Base-by-base conservation (phyloP, 2,113 vertebrate genomes). In the Vicugna pacos region DNA sequence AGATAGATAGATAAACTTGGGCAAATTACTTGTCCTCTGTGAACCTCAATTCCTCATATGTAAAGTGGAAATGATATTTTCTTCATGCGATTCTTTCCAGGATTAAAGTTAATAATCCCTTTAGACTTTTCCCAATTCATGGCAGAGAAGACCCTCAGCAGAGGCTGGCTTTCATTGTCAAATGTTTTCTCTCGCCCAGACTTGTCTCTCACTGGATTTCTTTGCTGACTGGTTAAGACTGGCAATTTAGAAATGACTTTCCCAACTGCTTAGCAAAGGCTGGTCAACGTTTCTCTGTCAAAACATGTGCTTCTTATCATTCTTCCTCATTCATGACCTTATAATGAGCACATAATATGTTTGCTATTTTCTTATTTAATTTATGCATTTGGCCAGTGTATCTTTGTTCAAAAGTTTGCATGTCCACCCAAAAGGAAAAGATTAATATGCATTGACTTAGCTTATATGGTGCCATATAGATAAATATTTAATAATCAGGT, bases 331-430 rank as follows among this genome's bases (percentile, higher is more conserved):
- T 91, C 38, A 70, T 94, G 62, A 48, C 8, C 16, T 60, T 67
- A 56, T 24, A 12, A 46, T 69, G 88, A 48, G 11, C 20, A 46
- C 8, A 46, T 50, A 73, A 8, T 46, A 35, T 56, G 10, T 84
- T 89, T 90, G 20, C 52, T 76, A 4, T 83, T 94, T 96, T 93
- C 58, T 92, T 85, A 75, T 64, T 92, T 70, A 90, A 70, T 64
- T 32, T 93, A 76, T 46, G 22, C 35, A 20, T 60, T 72, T 52
- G 26, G 2, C 8, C 89, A 79, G 50, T 11, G 8, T 69, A 42
- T 60, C 65, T 60, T 91, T 91, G 15, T 72, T 93, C 32, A 84
- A 84, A 89, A 84, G n/a, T 76, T 69, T 73, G 0, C 28, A 46
- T 75, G 28, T 69, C 16, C 6, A 83, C 15, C 38, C 12, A 42